Percentiles rank a stretch among this genome's conserved stretches.
These are phyloP conservation scores for Pycnomerus fuliginosus DNA, from an alignment of 2,888 invertebrate species.

Conservation along the genomic window DNA sequence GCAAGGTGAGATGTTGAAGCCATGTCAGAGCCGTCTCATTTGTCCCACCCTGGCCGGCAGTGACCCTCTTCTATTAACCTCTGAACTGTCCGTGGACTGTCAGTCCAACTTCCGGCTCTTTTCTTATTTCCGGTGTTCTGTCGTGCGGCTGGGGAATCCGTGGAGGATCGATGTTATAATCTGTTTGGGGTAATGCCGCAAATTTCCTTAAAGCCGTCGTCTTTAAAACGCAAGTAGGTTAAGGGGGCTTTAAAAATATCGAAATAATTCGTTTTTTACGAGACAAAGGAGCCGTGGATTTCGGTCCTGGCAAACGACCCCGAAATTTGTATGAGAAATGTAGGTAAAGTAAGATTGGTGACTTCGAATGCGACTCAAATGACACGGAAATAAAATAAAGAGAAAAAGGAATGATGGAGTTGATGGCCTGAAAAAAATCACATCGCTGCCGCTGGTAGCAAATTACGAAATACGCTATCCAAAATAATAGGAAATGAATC, in stretches of 20 bases:
- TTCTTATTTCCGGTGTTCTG: conserved; percentile 25
- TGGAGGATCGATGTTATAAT: conserved; percentile 20
- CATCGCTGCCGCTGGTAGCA: conserved; percentile 28
- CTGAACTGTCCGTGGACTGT: conserved; percentile 35
- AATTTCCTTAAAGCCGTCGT: too few species aligned
- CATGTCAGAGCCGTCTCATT: conserved; percentile 43
- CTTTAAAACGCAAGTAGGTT: too few species aligned
- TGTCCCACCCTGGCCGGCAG: conserved; percentile 40
- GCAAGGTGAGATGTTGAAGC: conserved; percentile 25
- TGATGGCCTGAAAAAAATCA: conserved; percentile 40
- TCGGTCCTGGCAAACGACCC: conserved; percentile 24
- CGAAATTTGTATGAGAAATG: conserved; percentile 32
- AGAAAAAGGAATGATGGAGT: conserved; percentile 35
- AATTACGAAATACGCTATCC: conserved; percentile 29
- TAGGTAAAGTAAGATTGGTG: conserved; percentile 40
- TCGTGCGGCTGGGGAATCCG: conserved; percentile 13
- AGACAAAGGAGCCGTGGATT: conserved; percentile 22
- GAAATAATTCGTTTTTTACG: conserved; percentile 27
- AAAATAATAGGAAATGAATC: conserved; percentile 17
- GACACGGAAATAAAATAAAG: conserved; percentile 44
- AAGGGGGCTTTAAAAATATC: conserved; percentile 24
- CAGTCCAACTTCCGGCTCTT: conserved; percentile 26
- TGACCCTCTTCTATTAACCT: conserved; percentile 44
- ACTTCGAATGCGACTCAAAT: conserved; percentile 41
- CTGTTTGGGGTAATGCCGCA: conserved; percentile 11